phyloP scores from a whole-genome alignment of 2,113 vertebrate species.

The Eurystomus gularis region DNA sequence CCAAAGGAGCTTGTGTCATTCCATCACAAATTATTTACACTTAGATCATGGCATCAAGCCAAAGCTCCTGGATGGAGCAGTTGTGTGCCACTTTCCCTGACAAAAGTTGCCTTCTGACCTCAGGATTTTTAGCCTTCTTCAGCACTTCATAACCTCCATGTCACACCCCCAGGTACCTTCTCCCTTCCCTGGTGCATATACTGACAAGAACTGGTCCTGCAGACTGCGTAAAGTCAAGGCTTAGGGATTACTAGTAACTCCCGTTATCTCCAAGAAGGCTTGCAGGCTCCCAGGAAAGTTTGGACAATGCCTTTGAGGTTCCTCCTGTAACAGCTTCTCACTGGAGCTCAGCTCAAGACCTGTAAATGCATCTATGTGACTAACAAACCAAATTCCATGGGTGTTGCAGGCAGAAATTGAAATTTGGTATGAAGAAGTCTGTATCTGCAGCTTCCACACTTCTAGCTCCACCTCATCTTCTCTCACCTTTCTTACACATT shows the following conservation, averaged over 20 bases:
- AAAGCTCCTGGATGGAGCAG: not conserved
- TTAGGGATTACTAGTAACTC: not conserved
- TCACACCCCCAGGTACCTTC: not conserved
- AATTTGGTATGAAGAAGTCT: not conserved
- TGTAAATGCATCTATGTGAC: not conserved
- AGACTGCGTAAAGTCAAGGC: not conserved
- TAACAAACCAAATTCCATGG: not conserved
- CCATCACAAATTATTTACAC: slow-evolving; percentile 55
- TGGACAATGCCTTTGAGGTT: not conserved
- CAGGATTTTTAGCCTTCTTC: not conserved
- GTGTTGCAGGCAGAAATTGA: rapidly evolving
- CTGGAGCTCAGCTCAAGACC: not conserved
- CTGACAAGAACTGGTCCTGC: not conserved
- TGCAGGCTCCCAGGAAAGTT: not conserved
- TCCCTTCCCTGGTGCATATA: not conserved
- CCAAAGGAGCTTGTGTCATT: slow-evolving; percentile 44
- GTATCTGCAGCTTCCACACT: not conserved
- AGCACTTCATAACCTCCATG: not conserved
- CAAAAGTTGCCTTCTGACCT: not conserved
- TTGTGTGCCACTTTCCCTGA: not conserved
- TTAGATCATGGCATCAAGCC: not conserved
- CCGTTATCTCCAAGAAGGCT: not conserved
- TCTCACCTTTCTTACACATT: not conserved
- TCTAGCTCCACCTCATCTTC: not conserved
- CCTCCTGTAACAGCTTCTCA: not conserved